Conservation (phyloP, 2,113 vertebrate species). For the Laticauda colubrina region DNA sequence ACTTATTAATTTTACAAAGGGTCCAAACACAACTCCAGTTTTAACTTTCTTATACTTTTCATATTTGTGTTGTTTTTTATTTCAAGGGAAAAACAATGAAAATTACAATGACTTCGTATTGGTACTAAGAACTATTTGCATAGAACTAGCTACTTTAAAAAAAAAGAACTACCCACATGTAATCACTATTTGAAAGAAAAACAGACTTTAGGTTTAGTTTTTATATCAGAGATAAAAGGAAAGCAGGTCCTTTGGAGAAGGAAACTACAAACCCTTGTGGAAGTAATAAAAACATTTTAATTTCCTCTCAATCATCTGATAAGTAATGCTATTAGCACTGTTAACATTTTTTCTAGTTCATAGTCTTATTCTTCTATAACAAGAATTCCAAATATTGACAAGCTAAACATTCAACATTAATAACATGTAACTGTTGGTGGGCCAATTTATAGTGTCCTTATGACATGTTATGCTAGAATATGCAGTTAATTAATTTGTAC, state of each 20-base stretch:
- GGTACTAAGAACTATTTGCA: background rate
- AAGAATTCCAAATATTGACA: background rate
- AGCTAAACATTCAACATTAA: background rate
- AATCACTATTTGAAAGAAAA: background rate
- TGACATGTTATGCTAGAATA: background rate
- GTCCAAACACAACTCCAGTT: background rate
- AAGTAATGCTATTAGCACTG: background rate
- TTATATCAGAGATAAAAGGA: background rate
- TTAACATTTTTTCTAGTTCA: background rate
- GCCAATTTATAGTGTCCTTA: background rate
- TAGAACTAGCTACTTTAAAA: background rate
- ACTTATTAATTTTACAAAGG: background rate
- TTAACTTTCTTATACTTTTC: background rate
- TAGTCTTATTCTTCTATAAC: background rate
- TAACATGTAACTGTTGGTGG: background rate
- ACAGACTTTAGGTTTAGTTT: background rate
- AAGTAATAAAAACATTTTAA: slow-evolving; percentile 14
- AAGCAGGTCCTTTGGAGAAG: slow-evolving; percentile 1
- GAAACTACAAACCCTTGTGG: slow-evolving; percentile 18
- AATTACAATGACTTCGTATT: background rate
- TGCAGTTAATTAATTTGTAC: background rate
- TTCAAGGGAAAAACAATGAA: background rate
- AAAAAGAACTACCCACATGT: background rate
- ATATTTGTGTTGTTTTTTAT: background rate
- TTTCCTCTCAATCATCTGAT: slow-evolving; percentile 2